Conservation (phyloP, 2,113 vertebrate species). For the Turnix velox region DNA sequence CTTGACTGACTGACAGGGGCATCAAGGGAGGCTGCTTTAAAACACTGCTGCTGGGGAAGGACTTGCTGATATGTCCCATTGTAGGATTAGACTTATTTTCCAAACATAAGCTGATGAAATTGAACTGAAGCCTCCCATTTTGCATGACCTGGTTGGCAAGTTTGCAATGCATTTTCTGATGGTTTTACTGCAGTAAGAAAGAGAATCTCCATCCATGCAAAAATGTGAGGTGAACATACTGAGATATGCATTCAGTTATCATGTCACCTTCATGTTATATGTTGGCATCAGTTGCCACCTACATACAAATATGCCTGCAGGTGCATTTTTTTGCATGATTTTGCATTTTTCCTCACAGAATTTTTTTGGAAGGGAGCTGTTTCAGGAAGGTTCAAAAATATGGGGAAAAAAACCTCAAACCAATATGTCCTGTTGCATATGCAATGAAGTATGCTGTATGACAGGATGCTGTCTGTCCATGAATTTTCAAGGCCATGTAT, state of each 20-base stretch:
- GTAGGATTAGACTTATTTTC: not conserved
- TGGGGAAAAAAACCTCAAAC: not conserved
- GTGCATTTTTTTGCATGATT: not conserved
- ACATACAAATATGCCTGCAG: not conserved
- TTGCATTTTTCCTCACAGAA: not conserved
- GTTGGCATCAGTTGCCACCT: not conserved
- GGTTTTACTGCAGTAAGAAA: not conserved
- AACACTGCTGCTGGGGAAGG: not conserved
- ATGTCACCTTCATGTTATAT: not conserved
- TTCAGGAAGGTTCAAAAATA: not conserved
- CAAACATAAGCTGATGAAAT: not conserved
- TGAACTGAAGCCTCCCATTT: not conserved
- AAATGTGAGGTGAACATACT: not conserved
- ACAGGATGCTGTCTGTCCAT: not conserved
- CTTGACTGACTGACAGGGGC: not conserved
- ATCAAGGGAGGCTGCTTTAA: not conserved
- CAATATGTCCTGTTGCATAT: accelerated
- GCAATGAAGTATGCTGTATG: not conserved
- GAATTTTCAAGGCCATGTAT: not conserved
- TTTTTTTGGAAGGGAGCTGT: not conserved
- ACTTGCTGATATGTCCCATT: not conserved
- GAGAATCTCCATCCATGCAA: not conserved
- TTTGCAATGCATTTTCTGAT: not conserved
- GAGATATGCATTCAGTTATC: not conserved
- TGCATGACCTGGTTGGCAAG: not conserved